Evolutionary conservation across 2,888 invertebrate genomes (phyloP).

Genomic region (Drosophila robusta): DNA sequence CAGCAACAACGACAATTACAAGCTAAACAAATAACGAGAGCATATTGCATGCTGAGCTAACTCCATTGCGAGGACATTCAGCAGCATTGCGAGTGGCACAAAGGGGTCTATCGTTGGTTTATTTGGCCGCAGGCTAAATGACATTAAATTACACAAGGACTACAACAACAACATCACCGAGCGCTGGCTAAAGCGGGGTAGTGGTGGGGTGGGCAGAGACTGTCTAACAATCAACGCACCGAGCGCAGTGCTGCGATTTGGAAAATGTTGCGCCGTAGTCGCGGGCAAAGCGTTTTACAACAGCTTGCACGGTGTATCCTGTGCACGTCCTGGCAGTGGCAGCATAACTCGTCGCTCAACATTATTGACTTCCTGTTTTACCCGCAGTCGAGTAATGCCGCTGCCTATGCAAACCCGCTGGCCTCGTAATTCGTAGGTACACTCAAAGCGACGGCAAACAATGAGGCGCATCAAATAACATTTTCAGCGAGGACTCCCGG

Average conservation of each 20-base stretch:
- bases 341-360: constrained; percentile 53
- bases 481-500: constrained; percentile 33
- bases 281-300: constrained; percentile 78
- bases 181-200: neutral
- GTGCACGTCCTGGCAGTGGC: constrained; percentile 77
- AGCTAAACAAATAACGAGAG: constrained; percentile 35
- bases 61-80: constrained; percentile 25
- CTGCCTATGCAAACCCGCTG: constrained; percentile 40
- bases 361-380: constrained; percentile 76
- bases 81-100: constrained; percentile 31
- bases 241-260: constrained; percentile 55
- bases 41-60: constrained; percentile 45
- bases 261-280: constrained; percentile 52
- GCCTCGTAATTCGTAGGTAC: constrained; percentile 76
- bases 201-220: constrained; percentile 6
- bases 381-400: constrained; percentile 31
- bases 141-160: constrained; percentile 79
- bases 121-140: constrained; percentile 82
- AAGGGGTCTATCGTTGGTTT: constrained; percentile 65
- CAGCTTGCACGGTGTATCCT: constrained; percentile 81
- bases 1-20: constrained; percentile 18
- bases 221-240: constrained; percentile 44
- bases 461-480: constrained; percentile 80
- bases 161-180: constrained; percentile 44
- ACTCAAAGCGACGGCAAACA: constrained; percentile 61